phyloP scores from a whole-genome alignment of 92 coral and sea anemone genomes.

The Epizoanthus fatuus region DNA sequence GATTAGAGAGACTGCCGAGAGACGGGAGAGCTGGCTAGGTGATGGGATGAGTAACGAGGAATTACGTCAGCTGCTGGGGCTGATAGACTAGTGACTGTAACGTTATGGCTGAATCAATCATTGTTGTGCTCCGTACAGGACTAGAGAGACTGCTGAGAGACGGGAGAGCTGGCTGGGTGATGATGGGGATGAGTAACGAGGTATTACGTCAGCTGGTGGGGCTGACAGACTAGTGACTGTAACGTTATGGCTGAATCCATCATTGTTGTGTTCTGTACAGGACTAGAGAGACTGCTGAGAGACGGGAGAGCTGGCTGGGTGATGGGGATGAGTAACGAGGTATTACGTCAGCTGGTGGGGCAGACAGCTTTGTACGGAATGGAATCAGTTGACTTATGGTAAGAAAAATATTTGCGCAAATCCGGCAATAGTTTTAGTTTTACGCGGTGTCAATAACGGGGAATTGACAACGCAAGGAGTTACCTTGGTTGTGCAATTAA shows the following conservation, averaged over 20 bases:
- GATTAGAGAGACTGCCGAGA: constrained; percentile 65
- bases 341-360: constrained; percentile 68
- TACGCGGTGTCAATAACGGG: not conserved
- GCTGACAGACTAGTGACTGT: constrained; percentile 33
- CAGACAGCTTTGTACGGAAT: constrained; percentile 74
- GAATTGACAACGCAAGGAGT: not conserved
- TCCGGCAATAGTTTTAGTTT: no score
- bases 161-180: constrained; percentile 78
- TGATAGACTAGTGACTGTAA: no score
- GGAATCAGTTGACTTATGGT: constrained; percentile 68
- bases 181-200: constrained; percentile 81
- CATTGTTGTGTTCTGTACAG: constrained; percentile 18
- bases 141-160: constrained; percentile 70
- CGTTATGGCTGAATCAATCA: not conserved
- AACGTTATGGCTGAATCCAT: not conserved
- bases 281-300: constrained; percentile 66
- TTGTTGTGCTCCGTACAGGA: constrained; percentile 31
- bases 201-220: constrained; percentile 70
- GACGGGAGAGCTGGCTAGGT: constrained; percentile 79
- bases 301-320: constrained; percentile 80
- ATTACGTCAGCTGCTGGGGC: constrained; percentile 47
- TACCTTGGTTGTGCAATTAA: no score
- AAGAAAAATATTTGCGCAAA: not conserved
- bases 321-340: constrained; percentile 78
- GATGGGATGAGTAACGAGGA: constrained; percentile 77